Base-by-base conservation (phyloP, 2,888 invertebrate species). In the Pristionchus arcanus region DNA sequence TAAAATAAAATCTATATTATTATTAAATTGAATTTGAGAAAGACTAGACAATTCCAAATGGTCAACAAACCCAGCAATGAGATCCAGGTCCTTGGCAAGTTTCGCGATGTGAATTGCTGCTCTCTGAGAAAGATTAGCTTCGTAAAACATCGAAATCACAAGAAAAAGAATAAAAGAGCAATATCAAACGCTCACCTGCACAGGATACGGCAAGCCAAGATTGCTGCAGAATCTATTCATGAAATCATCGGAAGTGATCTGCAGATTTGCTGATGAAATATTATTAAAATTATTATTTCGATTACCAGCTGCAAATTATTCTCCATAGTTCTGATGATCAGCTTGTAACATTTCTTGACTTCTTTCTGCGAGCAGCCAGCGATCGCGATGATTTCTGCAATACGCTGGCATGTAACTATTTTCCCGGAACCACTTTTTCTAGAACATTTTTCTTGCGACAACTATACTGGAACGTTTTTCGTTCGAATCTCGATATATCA, bases 191-290 rank as follows among this genome's bases (percentile, higher is more conserved):
- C n/a, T n/a, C 31, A 85, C 87, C 91, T 92, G 92, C 86, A 93
- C 91, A 16, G 90, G 90, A 53, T 90, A 97, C 0, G 98, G 95
- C 49, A 96, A 93, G 91, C 96, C 97, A 93, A 99, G 96, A 95
- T 98, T 99, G 0, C 98, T 97, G 95, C 99, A 99, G 96, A 99
- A 99, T 68, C 96, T 95, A 31, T 96, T 96, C 96, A 99, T 99
- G 95, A 99, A 99, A 95, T 99, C 99, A 0, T 98, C 98, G 0
- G 98, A 99, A 0, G 98, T 99, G 90, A 99, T 99, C 90, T 98
- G 97, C 31, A 31, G 25, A 77, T 49, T 49, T n/a, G n/a, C 11
- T 7, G 42, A 11, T 49, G 42, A 9, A 49, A 49, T 11, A 11
- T 9, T 13, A 49, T 13, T 9, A 49, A 81, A 28, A 3, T 53